phyloP scores from a whole-genome alignment of 2,113 vertebrate genomes.

The Brachyhypopomus occidentalis region DNA sequence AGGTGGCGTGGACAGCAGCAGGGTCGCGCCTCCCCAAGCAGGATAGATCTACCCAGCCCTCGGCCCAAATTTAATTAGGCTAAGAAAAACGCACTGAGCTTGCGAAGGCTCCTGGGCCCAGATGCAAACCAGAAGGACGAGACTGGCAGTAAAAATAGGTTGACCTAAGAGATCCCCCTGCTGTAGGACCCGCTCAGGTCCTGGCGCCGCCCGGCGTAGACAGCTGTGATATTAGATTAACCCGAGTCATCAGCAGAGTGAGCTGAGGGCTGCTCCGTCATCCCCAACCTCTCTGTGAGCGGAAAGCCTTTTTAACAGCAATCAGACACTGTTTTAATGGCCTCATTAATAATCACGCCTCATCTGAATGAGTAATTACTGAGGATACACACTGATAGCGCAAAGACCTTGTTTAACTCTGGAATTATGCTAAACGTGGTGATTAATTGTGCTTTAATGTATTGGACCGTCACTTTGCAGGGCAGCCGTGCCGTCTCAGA shows the following conservation, averaged over 20 bases:
- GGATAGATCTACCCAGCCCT: slow-evolving; percentile 22
- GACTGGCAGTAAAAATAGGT: background rate
- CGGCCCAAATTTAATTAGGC: slow-evolving; percentile 62
- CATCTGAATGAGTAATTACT: slow-evolving; percentile 72
- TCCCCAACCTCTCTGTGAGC: slow-evolving; percentile 21
- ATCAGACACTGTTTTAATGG: slow-evolving; percentile 72
- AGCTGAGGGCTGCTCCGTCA: background rate
- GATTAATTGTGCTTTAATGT: slow-evolving; percentile 71
- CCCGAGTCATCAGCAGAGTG: slow-evolving; percentile 17
- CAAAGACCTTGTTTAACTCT: slow-evolving; percentile 68
- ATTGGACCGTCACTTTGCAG: slow-evolving; percentile 55
- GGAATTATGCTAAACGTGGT: slow-evolving; percentile 66
- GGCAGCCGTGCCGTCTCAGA: slow-evolving; percentile 48
- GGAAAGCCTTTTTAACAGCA: slow-evolving; percentile 57
- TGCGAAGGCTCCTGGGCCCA: background rate
- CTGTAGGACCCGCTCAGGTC: background rate
- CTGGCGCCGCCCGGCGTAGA: background rate
- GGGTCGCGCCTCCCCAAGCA: background rate
- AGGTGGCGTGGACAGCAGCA: background rate
- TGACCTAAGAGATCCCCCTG: background rate
- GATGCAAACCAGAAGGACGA: background rate
- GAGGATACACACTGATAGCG: slow-evolving; percentile 59
- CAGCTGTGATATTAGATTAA: slow-evolving; percentile 43
- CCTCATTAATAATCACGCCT: slow-evolving; percentile 75
- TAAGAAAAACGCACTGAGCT: slow-evolving; percentile 51